These are phyloP conservation scores for human DNA, from an alignment of 2,113 vertebrate species.

Conservation along the genomic window DNA sequence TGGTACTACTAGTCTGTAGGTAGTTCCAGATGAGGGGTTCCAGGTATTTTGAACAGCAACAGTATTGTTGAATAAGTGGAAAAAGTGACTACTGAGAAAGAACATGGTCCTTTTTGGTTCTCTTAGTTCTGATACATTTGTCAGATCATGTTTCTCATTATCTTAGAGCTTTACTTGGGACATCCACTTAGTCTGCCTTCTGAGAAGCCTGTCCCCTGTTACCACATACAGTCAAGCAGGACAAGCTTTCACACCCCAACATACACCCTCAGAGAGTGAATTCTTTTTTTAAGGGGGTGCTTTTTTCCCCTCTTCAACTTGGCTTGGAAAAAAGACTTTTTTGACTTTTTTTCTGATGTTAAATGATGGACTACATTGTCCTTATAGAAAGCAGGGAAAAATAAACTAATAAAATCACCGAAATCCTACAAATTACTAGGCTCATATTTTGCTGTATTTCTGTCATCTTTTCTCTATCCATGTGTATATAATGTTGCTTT, in stretches of 20 bases:
- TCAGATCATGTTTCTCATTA: slow-evolving; percentile 31
- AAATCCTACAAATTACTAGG: neutral
- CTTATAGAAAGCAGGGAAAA: neutral
- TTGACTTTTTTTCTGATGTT: neutral
- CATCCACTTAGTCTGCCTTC: neutral
- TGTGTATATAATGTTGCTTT: neutral
- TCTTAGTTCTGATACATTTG: neutral
- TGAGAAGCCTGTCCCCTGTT: neutral
- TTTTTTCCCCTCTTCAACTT: neutral
- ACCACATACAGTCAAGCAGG: neutral
- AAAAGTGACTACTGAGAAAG: neutral
- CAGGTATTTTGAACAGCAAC: neutral
- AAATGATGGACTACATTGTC: neutral
- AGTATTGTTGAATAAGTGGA: neutral
- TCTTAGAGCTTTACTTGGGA: neutral
- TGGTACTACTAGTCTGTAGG: neutral
- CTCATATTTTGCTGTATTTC: neutral
- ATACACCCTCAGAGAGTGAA: neutral
- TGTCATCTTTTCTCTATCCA: neutral
- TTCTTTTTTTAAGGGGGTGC: neutral
- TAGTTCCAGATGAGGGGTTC: neutral
- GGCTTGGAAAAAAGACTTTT: neutral
- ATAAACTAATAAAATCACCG: neutral
- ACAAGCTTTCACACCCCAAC: neutral
- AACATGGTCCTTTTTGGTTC: neutral